Base-by-base conservation (phyloP, 2,888 invertebrate genomes). In the Prenolepis imparis region DNA sequence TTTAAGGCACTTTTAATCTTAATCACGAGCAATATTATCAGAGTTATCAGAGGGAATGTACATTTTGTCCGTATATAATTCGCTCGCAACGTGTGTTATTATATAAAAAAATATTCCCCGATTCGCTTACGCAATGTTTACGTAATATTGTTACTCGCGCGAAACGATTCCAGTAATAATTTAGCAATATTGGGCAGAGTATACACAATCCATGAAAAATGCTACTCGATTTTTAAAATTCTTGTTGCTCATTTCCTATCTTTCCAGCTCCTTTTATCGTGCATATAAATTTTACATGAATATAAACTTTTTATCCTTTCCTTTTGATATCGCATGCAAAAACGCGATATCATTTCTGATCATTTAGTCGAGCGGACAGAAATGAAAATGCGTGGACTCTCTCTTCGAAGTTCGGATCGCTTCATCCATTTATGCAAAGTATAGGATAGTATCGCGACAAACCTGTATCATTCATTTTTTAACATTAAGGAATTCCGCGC, bases 141-240 rank as follows among this genome's bases (percentile, higher is more conserved):
- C 44, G 18, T 80, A 70, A 70, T 18, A 12, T 44, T 59, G 11
- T 70, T 41, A 80, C 59, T 72, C 78, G 59, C 59, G 70, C 24
- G 44, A 36, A 80, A 70, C 66, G 75, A 75, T 66, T 48, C 48
- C 57, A n/a, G n/a, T 55, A 32, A 68, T 78, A 68, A 57, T 68
- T 70, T 78, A 70, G 39, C 52, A 67, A 59, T 44, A 28, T 1
- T 15, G 57, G 21, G n/a, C 24, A 8, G 41, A 78, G 18, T 11
- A 57, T 67, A 39, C 39, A 32, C 32, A 66, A 78, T 12, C 28
- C 8, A 24, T 52, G 21, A n/a, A 57, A 57, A 78, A 57, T 15
- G 11, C 39, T 32, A 21, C 18, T n/a, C 70, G 18, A 59, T 70
- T 59, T 78, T 52, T 55, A 4, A 28, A n/a, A 63, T n/a, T 44